Evolutionary conservation across 2,888 invertebrate genomes (phyloP), one percentile per base, ranked within the genome.

Genomic region (Brachycybe producta): DNA sequence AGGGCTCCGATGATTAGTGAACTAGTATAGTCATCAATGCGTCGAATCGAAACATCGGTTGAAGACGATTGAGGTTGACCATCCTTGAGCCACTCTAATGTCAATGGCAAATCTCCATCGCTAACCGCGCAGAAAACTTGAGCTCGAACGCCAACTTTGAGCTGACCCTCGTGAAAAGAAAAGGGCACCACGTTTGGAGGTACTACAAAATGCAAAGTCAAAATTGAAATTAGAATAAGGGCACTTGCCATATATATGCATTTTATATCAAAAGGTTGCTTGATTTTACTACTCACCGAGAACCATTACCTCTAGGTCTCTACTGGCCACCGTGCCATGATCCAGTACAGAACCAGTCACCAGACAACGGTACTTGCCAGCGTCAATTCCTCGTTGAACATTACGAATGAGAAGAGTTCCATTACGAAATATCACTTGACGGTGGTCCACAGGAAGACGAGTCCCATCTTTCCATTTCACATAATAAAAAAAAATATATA

Each of bases 11-110:
- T 53, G 26, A 52, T 47, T 5, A 53, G 47, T 27, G 51, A 46
- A 30, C 51, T 53, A 21, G 53, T 52, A 21, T 52, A 51, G n/a
- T 53, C 53, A 17, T 53, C 53, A 24, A 53, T 46, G 19, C 51
- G 51, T 3, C 53, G 47, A 32, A 53, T 35, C 11, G 44, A 51
- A 7, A 53, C 53, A 15, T 52, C 51, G 11, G 41, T 36, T 3
- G 28, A 17, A 4, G 41, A 35, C n/a, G 15, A 27, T 3, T 40
- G 38, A 19, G 48, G 44, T 21, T 48, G 43, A 43, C 49, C 48
- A 32, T 53, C 53, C 34, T 51, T 51, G 11, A 52, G 41, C 53
- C 53, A 53, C 17, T 32, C 28, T 11, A 53, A 47, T n/a, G 51
- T 43, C 24, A 53, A 21, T n/a, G 53, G 53, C 26, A 53, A 41